Base-by-base conservation (phyloP, 2,113 vertebrate species). In the Trichechus manatus region DNA sequence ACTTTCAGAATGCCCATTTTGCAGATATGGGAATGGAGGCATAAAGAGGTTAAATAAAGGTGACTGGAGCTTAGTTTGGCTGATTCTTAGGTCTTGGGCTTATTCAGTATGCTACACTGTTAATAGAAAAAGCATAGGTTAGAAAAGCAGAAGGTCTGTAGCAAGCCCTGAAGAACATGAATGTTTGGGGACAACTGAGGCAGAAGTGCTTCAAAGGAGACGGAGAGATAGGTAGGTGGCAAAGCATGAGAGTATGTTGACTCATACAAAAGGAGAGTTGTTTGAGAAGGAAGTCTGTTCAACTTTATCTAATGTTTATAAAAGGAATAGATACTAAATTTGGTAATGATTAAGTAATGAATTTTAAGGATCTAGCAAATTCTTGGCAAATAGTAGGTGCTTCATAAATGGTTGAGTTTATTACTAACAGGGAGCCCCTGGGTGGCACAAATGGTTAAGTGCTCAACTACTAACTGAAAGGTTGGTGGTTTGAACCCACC, bases 341-440 rank as follows among this genome's bases (percentile, higher is more conserved):
- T 91, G 33, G 9, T 42, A 29, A 39, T 75, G 64, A 70, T 78
- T 63, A 80, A 85, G 50, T 44, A 9, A 63, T 81, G 1, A 36
- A 33, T 84, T 97, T 94, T 80, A 19, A 89, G 84, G 89, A 20
- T 53, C 11, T 56, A 81, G 25, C 36, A 81, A 4, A 53, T 59
- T 61, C 74, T 39, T 96, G 14, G 53, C 70, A 97, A 97, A 44
- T 17, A 83, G 44, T 20, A 86, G 31, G 20, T 25, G 33, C 77
- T 91, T 75, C 56, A 70, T 61, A 81, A 86, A 53, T 4, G 17
- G 9, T 63, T 80, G 25, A 72, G 27, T 9, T 39, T 84, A 44
- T 89, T 87, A 86, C 59, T 25, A n/a, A 9, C 59, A 36, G 7
- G 33, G n/a, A 72, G n/a, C 5, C 17, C 13, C 27, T 72, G n/a